These are phyloP conservation scores for Drosophila azteca DNA, from an alignment of 1,140 invertebrate genomes.

Conservation along the genomic window DNA sequence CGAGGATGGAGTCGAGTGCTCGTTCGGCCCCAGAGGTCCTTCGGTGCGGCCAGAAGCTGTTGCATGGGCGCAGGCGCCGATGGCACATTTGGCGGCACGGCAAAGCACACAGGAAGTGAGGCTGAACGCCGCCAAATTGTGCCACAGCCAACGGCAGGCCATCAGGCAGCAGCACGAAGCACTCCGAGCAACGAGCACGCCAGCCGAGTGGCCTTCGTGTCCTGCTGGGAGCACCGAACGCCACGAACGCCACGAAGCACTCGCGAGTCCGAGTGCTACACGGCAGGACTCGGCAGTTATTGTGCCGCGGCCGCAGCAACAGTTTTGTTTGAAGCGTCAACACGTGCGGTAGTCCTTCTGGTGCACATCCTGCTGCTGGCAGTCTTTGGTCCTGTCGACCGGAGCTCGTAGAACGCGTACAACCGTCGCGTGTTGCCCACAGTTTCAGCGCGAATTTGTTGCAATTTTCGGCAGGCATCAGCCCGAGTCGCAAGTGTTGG, in stretches of 20 bases:
- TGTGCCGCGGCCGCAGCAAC: conserved; percentile 51
- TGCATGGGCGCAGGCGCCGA: conserved; percentile 57
- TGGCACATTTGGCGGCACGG: conserved; percentile 50
- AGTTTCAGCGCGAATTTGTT: neutral
- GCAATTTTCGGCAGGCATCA: neutral
- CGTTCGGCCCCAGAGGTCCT: conserved; percentile 6
- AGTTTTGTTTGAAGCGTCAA: conserved; percentile 79
- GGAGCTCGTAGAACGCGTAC: conserved; percentile 3
- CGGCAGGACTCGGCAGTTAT: conserved; percentile 5
- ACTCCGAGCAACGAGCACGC: conserved; percentile 29
- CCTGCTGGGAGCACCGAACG: conserved; percentile 1
- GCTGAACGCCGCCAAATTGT: conserved; percentile 35
- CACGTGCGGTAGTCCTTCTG: conserved; percentile 64
- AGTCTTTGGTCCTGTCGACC: conserved; percentile 1
- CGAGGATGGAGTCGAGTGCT: neutral
- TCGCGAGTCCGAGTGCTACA: neutral
- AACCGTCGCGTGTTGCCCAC: conserved; percentile 29
- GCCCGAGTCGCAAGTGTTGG: neutral
- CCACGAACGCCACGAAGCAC: conserved; percentile 6
- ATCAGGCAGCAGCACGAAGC: conserved; percentile 9
- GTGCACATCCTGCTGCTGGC: conserved; percentile 23
- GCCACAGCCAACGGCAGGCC: conserved; percentile 68
- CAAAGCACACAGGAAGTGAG: conserved; percentile 30
- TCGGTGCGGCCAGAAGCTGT: conserved; percentile 2
- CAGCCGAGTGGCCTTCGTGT: neutral